phyloP scores from a whole-genome alignment of 2,113 vertebrate genomes.

The Pluvianellus socialis region DNA sequence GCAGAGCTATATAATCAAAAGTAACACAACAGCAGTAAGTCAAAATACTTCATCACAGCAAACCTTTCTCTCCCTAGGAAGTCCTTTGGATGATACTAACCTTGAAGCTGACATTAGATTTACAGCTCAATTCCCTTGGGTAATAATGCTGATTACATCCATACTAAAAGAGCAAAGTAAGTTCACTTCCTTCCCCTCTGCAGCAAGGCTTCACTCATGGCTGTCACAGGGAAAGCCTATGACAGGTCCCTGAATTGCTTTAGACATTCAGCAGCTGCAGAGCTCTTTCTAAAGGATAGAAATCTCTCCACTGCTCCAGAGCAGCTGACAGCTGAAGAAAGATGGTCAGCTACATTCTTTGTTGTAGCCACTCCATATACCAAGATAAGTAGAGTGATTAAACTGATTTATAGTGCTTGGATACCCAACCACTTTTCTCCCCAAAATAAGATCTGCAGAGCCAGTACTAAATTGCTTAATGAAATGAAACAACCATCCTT shows the following conservation, averaged over 20 bases:
- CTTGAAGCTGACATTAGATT: conserved; percentile 58
- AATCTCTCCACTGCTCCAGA: conserved; percentile 4
- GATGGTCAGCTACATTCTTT: conserved; percentile 30
- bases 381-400: conserved; percentile 10
- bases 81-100: conserved; percentile 20
- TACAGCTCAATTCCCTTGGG: conserved; percentile 53
- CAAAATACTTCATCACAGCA: background rate
- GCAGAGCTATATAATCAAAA: background rate
- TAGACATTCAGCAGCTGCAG: background rate
- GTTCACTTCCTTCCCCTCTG: conserved; percentile 22
- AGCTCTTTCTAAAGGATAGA: conserved; percentile 7
- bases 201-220: background rate
- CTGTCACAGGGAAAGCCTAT: background rate
- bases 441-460: background rate
- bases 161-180: conserved; percentile 21
- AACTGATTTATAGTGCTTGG: conserved; percentile 5
- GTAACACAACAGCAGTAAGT: background rate
- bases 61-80: background rate
- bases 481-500: background rate
- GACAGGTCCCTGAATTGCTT: conserved; percentile 28
- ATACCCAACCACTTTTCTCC: background rate
- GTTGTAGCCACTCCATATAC: background rate
- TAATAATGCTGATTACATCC: conserved; percentile 53
- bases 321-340: conserved; percentile 34
- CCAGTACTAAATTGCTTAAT: background rate